These are phyloP conservation scores for Paragorgia papillata DNA, from an alignment of 92 coral and sea anemone genomes.

Conservation along the genomic window DNA sequence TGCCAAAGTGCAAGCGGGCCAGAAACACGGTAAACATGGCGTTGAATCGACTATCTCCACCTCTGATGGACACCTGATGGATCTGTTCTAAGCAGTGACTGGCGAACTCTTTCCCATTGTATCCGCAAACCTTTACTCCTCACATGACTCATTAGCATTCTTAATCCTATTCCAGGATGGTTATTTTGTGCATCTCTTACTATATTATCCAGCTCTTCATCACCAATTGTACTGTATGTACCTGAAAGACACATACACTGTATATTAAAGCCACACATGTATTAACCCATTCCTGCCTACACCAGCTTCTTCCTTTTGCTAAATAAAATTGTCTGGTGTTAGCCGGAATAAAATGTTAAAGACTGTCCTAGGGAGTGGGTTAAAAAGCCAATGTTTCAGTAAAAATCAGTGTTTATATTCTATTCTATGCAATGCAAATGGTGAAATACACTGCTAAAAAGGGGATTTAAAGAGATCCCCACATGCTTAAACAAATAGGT, in stretches of 20 bases:
- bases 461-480: too few relatives aligned
- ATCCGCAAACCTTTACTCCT: conserved; percentile 32
- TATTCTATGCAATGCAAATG: too few relatives aligned
- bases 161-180: conserved; percentile 44
- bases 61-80: conserved; percentile 53
- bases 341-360: too few relatives aligned
- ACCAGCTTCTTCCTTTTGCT: too few relatives aligned
- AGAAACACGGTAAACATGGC: conserved; percentile 46
- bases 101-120: conserved; percentile 59
- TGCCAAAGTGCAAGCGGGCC: conserved; percentile 65
- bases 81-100: conserved; percentile 54
- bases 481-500: too few relatives aligned
- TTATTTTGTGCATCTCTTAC: conserved; percentile 35
- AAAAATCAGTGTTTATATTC: too few relatives aligned
- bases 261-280: too few relatives aligned
- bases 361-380: too few relatives aligned
- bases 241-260: conserved; percentile 17
- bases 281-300: too few relatives aligned
- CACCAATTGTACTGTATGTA: conserved; percentile 41
- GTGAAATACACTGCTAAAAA: too few relatives aligned
- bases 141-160: conserved; percentile 51
- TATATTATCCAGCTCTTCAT: conserved; percentile 39
- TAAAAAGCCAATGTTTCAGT: too few relatives aligned
- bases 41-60: conserved; percentile 49
- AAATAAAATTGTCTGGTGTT: too few relatives aligned